phyloP scores from a whole-genome alignment of 1,140 invertebrate species.

The Nixonia krombeini region DNA sequence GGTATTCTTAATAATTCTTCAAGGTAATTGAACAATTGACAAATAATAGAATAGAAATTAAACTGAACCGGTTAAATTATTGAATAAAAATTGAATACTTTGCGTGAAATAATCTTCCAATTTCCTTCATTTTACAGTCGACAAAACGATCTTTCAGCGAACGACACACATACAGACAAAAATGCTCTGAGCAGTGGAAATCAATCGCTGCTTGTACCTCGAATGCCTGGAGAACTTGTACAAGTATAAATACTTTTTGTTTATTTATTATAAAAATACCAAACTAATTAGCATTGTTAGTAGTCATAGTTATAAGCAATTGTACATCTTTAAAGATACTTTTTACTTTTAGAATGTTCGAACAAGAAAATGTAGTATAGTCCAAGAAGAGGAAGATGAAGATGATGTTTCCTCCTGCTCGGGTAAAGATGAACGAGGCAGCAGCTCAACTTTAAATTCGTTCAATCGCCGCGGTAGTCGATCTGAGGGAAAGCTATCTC shows the following conservation, averaged over 20 bases:
- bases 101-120: slow-evolving; percentile 4
- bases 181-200: slow-evolving; percentile 61
- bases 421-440: slow-evolving; percentile 70
- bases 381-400: slow-evolving; percentile 86
- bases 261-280: slow-evolving; percentile 4
- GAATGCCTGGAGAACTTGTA: slow-evolving; percentile 75
- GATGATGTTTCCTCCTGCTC: slow-evolving; percentile 73
- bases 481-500: slow-evolving; percentile 75
- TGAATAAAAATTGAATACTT: background rate
- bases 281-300: background rate
- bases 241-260: slow-evolving; percentile 69
- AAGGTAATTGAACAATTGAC: no score
- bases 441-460: slow-evolving; percentile 66
- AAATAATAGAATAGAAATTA: no score
- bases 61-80: no score
- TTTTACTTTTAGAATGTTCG: slow-evolving; percentile 67
- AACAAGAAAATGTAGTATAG: slow-evolving; percentile 89
- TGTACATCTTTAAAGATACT: background rate
- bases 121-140: slow-evolving; percentile 39
- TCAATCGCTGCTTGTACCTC: slow-evolving; percentile 73
- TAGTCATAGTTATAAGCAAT: background rate
- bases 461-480: slow-evolving; percentile 74
- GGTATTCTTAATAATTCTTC: slow-evolving; percentile 58
- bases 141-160: slow-evolving; percentile 54
- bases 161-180: slow-evolving; percentile 66